phyloP scores from a whole-genome alignment of 2,797 vertebrate genomes.

The Danio kyathit region DNA sequence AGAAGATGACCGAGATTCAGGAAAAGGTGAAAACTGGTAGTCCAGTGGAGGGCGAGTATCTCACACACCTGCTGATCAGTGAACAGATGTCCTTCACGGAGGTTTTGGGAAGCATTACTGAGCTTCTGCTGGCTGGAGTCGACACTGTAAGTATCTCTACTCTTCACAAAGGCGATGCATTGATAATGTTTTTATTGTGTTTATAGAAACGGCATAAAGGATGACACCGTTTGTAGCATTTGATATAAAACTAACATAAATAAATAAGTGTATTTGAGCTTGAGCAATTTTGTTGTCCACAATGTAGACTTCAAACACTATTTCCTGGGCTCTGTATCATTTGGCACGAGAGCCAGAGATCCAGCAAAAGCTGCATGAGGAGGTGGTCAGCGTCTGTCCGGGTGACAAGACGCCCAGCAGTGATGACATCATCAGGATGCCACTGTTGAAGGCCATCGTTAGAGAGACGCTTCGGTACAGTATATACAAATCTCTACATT shows the following conservation, averaged over 20 bases:
- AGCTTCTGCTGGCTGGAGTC: conserved; percentile 83
- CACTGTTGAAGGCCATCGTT: conserved; percentile 79
- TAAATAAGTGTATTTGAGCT: neutral
- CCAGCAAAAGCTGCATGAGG: conserved; percentile 77
- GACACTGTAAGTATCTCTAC: conserved; percentile 77
- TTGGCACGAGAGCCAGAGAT: conserved; percentile 76
- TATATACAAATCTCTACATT: neutral
- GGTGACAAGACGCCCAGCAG: conserved; percentile 73
- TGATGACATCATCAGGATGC: conserved; percentile 76
- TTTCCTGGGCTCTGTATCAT: conserved; percentile 80
- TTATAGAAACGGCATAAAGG: neutral
- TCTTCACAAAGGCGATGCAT: neutral
- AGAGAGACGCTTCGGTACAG: conserved; percentile 81
- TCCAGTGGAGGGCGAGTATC: conserved; percentile 78
- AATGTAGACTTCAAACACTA: conserved; percentile 83
- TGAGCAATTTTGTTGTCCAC: neutral
- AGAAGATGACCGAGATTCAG: conserved; percentile 77
- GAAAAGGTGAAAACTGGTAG: conserved; percentile 65
- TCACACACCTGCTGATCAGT: conserved; percentile 81
- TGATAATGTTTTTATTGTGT: neutral
- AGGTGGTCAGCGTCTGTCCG: conserved; percentile 74
- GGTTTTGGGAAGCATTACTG: conserved; percentile 82
- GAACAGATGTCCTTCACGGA: conserved; percentile 78
- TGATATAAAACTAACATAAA: neutral
- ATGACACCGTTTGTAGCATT: neutral